Percentiles rank a stretch among this genome's conserved stretches.
Conservation (phyloP, 2,797 vertebrate genomes). For the Clarias platycephalus region DNA sequence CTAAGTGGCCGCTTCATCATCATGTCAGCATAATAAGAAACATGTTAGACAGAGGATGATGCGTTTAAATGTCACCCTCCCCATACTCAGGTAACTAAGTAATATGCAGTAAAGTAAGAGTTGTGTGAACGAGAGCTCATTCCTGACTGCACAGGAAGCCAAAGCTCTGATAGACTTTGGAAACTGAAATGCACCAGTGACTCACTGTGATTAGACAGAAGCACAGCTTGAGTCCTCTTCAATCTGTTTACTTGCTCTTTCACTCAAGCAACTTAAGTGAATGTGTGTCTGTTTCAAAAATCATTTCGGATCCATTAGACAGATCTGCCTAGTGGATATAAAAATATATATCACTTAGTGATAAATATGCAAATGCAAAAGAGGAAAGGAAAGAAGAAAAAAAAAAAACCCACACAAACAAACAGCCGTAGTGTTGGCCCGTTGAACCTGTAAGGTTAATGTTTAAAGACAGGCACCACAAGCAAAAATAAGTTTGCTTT, state of each 20-base stretch:
- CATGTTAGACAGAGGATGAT: constrained; percentile 22
- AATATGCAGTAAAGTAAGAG: constrained; percentile 4
- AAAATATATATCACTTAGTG: neutral
- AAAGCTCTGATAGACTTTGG: constrained; percentile 31
- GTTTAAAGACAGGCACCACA: neutral
- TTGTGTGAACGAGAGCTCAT: constrained; percentile 6
- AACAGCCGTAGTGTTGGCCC: neutral
- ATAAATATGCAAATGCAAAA: constrained; percentile 21
- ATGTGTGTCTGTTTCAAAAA: constrained; percentile 21
- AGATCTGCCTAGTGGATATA: constrained; percentile 7
- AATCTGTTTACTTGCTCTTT: constrained; percentile 43
- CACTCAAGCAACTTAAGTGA: constrained; percentile 30
- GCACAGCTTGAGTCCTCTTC: constrained; percentile 35
- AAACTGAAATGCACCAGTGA: constrained; percentile 42
- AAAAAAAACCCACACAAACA: neutral
- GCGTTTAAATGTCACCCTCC: constrained; percentile 38
- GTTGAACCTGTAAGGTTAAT: neutral
- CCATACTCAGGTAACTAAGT: constrained; percentile 27
- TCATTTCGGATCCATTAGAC: constrained; percentile 7
- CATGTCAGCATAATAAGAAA: constrained; percentile 41
- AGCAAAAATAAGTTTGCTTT: neutral
- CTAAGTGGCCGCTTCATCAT: constrained; percentile 37
- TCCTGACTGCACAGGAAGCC: constrained; percentile 23
- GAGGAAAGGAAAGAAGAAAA: too few relatives aligned
- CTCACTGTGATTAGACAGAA: constrained; percentile 37